These are phyloP conservation scores for Campylomormyrus tamandua DNA, from an alignment of 2,113 vertebrate species.

Conservation along the genomic window DNA sequence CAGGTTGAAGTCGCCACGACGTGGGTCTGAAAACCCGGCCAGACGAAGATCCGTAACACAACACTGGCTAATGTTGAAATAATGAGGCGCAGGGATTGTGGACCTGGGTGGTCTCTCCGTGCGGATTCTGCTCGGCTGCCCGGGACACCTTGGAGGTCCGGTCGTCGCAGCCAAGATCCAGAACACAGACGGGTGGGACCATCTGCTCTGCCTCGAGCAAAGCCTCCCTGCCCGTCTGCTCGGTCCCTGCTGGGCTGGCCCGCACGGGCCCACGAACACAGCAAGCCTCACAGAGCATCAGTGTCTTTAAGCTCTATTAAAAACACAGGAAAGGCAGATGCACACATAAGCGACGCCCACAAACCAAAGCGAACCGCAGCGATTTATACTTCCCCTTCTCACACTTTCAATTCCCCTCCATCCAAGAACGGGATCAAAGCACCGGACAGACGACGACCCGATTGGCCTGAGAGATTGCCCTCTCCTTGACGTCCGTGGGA, in stretches of 20 bases:
- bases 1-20: not conserved
- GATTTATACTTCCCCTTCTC: not conserved
- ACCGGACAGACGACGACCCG: not conserved
- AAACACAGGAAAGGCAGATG: not conserved
- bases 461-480: not conserved
- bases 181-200: conserved; percentile 6
- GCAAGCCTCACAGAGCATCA: not conserved
- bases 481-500: not conserved
- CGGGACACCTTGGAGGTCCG: not conserved
- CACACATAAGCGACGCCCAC: not conserved
- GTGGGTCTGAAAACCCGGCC: not conserved
- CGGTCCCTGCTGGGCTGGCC: not conserved
- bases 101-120: not conserved
- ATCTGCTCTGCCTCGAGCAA: not conserved
- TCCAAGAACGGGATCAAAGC: not conserved
- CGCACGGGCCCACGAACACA: not conserved
- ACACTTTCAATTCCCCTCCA: not conserved
- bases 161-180: not conserved
- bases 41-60: not conserved
- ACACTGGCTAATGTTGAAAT: not conserved
- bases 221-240: conserved; percentile 1
- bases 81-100: not conserved
- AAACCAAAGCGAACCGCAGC: not conserved
- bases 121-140: not conserved
- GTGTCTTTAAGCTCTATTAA: not conserved